Conservation (phyloP, 1,140 invertebrate species). For the Cataglyphis hispanica region DNA sequence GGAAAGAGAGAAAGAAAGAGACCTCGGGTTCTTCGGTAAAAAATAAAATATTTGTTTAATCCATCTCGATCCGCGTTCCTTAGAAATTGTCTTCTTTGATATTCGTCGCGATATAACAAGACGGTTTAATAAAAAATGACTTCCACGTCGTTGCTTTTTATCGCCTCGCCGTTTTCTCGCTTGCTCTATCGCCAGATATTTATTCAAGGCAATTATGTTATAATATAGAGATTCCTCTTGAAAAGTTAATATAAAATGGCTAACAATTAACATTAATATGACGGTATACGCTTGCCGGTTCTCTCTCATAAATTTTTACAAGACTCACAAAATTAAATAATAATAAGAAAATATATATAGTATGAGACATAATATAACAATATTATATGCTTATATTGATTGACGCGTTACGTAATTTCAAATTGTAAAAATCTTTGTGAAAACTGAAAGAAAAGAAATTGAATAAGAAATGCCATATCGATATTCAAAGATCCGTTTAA, state of each 20-base stretch:
- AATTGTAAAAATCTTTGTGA: no score
- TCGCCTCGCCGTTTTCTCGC: neutral
- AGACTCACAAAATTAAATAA: slow-evolving; percentile 5
- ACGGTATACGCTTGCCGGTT: neutral
- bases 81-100: slow-evolving; percentile 27
- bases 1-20: neutral
- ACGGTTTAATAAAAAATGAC: slow-evolving; percentile 39
- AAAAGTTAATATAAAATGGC: neutral
- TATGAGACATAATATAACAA: no score
- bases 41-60: slow-evolving; percentile 54
- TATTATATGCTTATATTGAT: no score
- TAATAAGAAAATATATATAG: no score
- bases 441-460: no score
- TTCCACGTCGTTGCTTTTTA: slow-evolving; percentile 10
- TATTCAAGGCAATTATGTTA: slow-evolving; percentile 11
- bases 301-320: slow-evolving; percentile 3
- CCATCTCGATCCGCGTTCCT: slow-evolving; percentile 13
- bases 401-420: no score
- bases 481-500: no score
- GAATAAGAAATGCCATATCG: no score
- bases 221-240: neutral
- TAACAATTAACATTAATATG: slow-evolving; percentile 27
- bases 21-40: neutral
- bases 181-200: slow-evolving; percentile 12
- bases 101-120: slow-evolving; percentile 21